phyloP scores from a whole-genome alignment of 2,888 invertebrate genomes.

The Hyalella azteca region DNA sequence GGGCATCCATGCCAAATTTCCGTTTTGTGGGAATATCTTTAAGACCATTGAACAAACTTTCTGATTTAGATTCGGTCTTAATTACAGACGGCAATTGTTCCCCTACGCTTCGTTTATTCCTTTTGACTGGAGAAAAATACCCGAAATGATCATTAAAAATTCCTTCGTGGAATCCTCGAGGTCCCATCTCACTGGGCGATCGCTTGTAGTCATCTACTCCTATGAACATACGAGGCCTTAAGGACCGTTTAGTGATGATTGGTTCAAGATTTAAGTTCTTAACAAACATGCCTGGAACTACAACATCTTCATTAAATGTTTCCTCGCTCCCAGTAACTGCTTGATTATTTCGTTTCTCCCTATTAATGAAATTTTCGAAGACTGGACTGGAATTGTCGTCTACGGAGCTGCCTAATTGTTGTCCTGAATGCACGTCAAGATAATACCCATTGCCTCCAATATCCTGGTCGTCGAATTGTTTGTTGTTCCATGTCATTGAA shows the following conservation, averaged over 20 bases:
- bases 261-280: too few species aligned
- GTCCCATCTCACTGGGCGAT: constrained; percentile 61
- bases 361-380: neutral
- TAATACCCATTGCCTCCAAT: constrained; percentile 37
- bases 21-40: constrained; percentile 50
- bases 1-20: too few species aligned
- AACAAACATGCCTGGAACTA: too few species aligned
- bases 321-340: neutral
- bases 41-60: neutral
- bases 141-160: constrained; percentile 61
- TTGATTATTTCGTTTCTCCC: neutral
- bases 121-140: constrained; percentile 61
- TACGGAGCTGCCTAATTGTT: neutral
- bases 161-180: constrained; percentile 62
- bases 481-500: constrained; percentile 38
- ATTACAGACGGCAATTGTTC: too few species aligned
- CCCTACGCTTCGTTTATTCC: constrained; percentile 23
- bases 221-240: neutral
- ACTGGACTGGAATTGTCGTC: neutral
- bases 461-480: constrained; percentile 42
- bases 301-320: neutral
- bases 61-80: neutral
- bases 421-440: neutral
- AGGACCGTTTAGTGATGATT: constrained; percentile 9
- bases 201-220: constrained; percentile 43